A percentile compares a stretch with the other conserved stretches of the same genome.
Conservation (phyloP, 2,113 vertebrate genomes). For the Vimba vimba region DNA sequence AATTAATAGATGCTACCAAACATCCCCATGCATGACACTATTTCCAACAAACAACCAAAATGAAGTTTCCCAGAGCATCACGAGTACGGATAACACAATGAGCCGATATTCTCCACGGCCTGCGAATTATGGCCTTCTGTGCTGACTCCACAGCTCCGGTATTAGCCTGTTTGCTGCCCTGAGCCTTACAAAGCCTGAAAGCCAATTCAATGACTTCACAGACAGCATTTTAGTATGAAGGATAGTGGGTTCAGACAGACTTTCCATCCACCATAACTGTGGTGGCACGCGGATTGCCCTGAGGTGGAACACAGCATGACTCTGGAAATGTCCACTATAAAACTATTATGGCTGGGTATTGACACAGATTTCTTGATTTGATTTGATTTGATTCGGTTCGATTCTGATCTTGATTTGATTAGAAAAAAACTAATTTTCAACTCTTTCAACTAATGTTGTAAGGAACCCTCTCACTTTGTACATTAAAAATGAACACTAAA, state of each 20-base stretch:
- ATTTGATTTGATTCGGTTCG: background rate
- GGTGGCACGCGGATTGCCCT: background rate
- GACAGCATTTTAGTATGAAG: slow-evolving; percentile 3
- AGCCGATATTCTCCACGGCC: background rate
- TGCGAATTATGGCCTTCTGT: slow-evolving; percentile 6
- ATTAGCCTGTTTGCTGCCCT: slow-evolving; percentile 24
- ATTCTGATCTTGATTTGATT: background rate
- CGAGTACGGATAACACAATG: background rate
- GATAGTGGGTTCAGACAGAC: background rate
- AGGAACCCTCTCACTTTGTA: background rate
- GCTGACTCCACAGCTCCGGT: slow-evolving; percentile 22
- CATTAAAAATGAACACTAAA: background rate
- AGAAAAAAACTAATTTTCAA: too few relatives aligned
- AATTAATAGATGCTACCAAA: slow-evolving; percentile 21
- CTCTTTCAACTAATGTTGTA: background rate
- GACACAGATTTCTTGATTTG: background rate
- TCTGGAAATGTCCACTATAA: background rate
- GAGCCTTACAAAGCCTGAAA: background rate
- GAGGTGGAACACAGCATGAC: background rate
- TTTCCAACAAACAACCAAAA: slow-evolving; percentile 33
- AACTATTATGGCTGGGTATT: background rate
- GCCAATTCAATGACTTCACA: slow-evolving; percentile 3
- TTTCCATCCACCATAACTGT: background rate
- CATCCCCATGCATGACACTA: background rate
- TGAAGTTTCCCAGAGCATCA: background rate